Base-by-base conservation (phyloP, 2,888 invertebrate species). In the Philopedon plagiatum region DNA sequence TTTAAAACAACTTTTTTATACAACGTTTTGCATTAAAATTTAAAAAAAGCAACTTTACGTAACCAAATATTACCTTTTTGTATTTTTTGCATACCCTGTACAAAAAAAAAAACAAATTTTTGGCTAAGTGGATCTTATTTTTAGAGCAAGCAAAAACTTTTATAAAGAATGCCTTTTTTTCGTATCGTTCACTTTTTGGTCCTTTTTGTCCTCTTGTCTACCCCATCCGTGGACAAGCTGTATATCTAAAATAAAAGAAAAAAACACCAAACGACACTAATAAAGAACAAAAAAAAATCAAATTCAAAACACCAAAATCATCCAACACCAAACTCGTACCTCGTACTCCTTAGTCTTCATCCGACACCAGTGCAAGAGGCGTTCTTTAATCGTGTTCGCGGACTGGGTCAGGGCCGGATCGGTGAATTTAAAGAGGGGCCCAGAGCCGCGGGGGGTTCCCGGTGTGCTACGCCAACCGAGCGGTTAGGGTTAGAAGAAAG, bases 341-440 rank as follows among this genome's bases (percentile, higher is more conserved):
- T 97, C 94, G 89, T 98, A 98, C 90, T 95, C 97, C 90, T 94
- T 93, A 83, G 97, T 97, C 92, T 97, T 97, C 89, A 94, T 93
- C 88, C 95, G 94, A 90, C 96, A 96, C 98, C 98, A 98, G 87
- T 94, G 92, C 88, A 98, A 92, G 86, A 98, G 91, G 87, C 96
- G 92, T 86, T 98, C 97, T 92, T 98, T 98, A 88, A 97, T 95
- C 88, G 95, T 94, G 88, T 92, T 93, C 84, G 97, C 97, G 89
- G 94, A 96, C 87, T 93, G 92, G 87, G 92, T 92, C 89, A 97
- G 91, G 87, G 92, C 92, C 84, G 94, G 93, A 89, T 95, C 95
- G 87, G 94, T 94, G 91, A 95, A 95, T 91, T 92, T 94, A 91
- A 95, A 95, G 87, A 92, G 90, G 86, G 93, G 93, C 76, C 89